phyloP scores from a whole-genome alignment of 2,888 invertebrate genomes.

The Amorpha juglandis region DNA sequence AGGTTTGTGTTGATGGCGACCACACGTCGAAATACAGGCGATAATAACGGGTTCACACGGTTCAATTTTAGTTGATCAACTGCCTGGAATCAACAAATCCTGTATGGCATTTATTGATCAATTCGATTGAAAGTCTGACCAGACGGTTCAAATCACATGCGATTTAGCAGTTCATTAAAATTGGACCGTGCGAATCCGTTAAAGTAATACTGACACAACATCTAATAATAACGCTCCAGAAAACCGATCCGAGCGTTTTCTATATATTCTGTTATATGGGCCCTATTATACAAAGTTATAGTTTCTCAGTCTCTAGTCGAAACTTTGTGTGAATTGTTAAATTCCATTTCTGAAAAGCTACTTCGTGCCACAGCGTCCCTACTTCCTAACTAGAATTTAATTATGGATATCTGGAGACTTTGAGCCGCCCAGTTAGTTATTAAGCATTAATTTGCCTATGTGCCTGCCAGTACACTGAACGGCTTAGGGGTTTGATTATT shows the following conservation, averaged over 20 bases:
- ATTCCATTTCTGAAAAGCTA: slow-evolving; percentile 75
- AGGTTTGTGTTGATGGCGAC: too few species aligned
- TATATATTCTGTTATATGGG: slow-evolving; percentile 51
- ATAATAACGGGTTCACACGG: too few species aligned
- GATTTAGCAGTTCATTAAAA: too few species aligned
- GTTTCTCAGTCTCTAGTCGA: slow-evolving; percentile 64
- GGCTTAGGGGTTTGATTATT: slow-evolving; percentile 15
- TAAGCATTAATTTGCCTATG: slow-evolving; percentile 47
- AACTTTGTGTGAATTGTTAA: slow-evolving; percentile 80
- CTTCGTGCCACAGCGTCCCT: slow-evolving; percentile 62
- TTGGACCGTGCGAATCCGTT: too few species aligned
- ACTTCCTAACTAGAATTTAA: slow-evolving; percentile 80
- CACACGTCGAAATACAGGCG: too few species aligned
- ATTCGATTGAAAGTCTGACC: too few species aligned
- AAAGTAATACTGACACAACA: background rate
- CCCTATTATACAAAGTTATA: slow-evolving; percentile 64
- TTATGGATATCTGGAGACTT: slow-evolving; percentile 74
- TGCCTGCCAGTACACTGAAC: slow-evolving; percentile 7
- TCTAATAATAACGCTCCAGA: slow-evolving; percentile 17
- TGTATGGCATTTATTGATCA: too few species aligned
- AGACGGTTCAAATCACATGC: too few species aligned
- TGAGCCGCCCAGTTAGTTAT: slow-evolving; percentile 44
- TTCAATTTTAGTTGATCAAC: too few species aligned
- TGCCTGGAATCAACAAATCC: too few species aligned
- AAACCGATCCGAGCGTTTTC: slow-evolving; percentile 43